Conservation (phyloP, 2,113 vertebrate genomes). For the Promerops cafer region DNA sequence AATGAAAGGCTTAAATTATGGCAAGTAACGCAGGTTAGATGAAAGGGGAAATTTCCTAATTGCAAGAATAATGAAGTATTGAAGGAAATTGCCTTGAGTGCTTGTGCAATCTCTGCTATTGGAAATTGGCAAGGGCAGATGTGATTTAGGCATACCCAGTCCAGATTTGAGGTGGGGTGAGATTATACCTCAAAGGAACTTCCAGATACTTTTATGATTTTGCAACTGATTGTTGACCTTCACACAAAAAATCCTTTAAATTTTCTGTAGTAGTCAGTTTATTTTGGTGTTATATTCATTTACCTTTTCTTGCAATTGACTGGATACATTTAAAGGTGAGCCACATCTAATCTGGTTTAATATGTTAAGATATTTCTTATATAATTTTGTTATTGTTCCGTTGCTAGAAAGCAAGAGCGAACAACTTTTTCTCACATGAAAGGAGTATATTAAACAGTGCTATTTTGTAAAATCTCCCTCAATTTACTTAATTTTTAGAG, state of each 20-base stretch:
- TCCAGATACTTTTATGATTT: background rate
- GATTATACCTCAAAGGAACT: background rate
- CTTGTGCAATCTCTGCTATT: background rate
- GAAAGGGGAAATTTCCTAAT: conserved; percentile 33
- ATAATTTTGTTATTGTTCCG: background rate
- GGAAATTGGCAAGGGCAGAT: background rate
- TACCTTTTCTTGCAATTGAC: background rate
- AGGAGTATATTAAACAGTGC: background rate
- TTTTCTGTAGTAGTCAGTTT: background rate
- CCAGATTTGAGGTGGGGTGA: background rate
- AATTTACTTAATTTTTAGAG: background rate
- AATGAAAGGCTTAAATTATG: conserved; percentile 11
- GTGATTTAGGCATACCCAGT: background rate
- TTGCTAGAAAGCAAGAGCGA: background rate
- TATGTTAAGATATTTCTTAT: background rate
- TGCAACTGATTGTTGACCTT: background rate
- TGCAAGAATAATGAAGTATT: conserved; percentile 13
- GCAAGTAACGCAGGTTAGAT: conserved; percentile 3
- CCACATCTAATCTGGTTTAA: background rate
- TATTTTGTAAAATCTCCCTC: background rate
- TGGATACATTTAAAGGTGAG: background rate
- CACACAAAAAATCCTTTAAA: background rate
- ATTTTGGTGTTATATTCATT: background rate
- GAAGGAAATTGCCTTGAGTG: background rate
- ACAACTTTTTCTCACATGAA: background rate